Conservation (phyloP, 2,888 invertebrate species). For the Hetaerina titia region DNA sequence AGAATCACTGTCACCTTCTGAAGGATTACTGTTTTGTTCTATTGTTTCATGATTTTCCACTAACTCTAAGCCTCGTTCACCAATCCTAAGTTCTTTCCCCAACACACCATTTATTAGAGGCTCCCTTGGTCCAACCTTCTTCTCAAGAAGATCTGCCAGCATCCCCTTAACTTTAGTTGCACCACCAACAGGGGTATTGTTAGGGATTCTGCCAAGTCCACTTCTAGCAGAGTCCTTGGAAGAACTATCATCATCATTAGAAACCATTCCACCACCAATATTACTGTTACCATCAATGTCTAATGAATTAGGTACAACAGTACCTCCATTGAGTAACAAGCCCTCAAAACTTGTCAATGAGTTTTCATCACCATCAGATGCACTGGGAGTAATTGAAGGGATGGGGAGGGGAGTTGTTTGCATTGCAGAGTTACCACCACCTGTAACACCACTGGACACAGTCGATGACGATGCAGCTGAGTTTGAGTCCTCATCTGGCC, state of each 20-base stretch:
- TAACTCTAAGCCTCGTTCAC: slow-evolving; percentile 81
- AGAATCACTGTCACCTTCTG: slow-evolving; percentile 59
- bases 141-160: slow-evolving; percentile 90
- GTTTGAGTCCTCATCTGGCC: slow-evolving; percentile 70
- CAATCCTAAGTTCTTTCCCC: slow-evolving; percentile 80
- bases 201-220: slow-evolving; percentile 73
- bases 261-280: slow-evolving; percentile 72
- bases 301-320: slow-evolving; percentile 77
- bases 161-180: slow-evolving; percentile 77
- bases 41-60: slow-evolving; percentile 78
- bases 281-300: slow-evolving; percentile 77
- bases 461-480: slow-evolving; percentile 78
- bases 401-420: slow-evolving; percentile 73
- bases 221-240: slow-evolving; percentile 78
- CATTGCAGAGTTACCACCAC: slow-evolving; percentile 74
- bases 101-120: slow-evolving; percentile 81
- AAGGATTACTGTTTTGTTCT: slow-evolving; percentile 62
- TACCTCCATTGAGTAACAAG: slow-evolving; percentile 79
- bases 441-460: slow-evolving; percentile 80
- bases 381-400: slow-evolving; percentile 71
- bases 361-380: slow-evolving; percentile 80
- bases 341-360: slow-evolving; percentile 84
- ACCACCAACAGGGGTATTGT: slow-evolving; percentile 33
- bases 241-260: slow-evolving; percentile 76
- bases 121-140: slow-evolving; percentile 83